Base-by-base conservation (phyloP, 1,140 invertebrate genomes). In the Polypedilum pembai region DNA sequence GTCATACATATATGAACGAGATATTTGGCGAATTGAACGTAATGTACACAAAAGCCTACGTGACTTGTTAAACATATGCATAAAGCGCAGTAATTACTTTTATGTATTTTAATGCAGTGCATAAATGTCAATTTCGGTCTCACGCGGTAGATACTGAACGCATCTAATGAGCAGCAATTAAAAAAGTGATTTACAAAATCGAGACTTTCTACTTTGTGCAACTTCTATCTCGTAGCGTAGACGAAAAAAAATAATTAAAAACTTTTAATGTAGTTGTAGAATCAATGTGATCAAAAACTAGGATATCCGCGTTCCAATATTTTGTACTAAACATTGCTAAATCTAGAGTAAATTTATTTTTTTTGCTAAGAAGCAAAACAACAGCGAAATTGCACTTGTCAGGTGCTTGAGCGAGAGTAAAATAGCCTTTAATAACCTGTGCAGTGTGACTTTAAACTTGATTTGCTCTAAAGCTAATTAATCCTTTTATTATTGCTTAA, bases 231-330 rank as follows among this genome's bases (percentile, higher is more conserved):
- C 12, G 45, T 56, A n/a, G 12, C 12, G 12, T 56, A 45, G 2
- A 33, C 24, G 24, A 33, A 33, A 33, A 33, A 33, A 33, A 3
- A 3, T 3, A 33, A 33, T 33, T 33, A 33, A 33, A 33, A 33
- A 33, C 24, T 3, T 33, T 3, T 33, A 33, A 5, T 33, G 5
- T 33, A 5, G 24, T 33, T 33, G 24, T 33, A 33, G 24, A 33
- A 33, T n/a, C 24, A 33, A n/a, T n/a, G 24, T 33, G 24, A 56
- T 45, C 15, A 45, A 45, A 15, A 45, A 45, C 8, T 8, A 69
- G 65, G 17, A 69, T 69, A 69, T 69, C 65, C 65, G 65, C 65
- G 65, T 69, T 69, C 65, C 65, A 56, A 12, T 56, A 4, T 12
- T 1, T 1, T 56, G 45, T 1, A 56, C 24, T 33, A 33, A 33